Conservation (phyloP, 2,888 invertebrate genomes). For the Emmelina monodactyla region DNA sequence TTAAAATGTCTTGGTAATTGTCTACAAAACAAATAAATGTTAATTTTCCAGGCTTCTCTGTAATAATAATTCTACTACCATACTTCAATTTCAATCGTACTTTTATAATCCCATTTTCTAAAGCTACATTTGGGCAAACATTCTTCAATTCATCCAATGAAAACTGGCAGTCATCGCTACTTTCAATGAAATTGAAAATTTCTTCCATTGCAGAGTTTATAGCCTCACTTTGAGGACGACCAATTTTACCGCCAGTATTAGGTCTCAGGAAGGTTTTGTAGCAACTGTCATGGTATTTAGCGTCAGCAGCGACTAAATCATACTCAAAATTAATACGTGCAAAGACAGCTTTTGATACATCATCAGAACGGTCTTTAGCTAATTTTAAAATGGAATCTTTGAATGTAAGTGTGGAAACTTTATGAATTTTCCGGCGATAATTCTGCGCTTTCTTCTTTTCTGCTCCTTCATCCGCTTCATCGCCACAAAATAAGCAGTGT, state of each 20-base stretch:
- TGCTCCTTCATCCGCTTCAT: conserved; percentile 9
- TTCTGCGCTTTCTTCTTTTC: conserved; percentile 8
- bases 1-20: no score
- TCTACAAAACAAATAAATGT: no score
- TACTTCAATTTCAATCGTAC: no score
- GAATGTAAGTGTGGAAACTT: conserved; percentile 7
- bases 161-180: background rate
- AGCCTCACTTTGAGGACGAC: background rate
- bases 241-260: background rate
- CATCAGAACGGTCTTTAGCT: conserved; percentile 11
- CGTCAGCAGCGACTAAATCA: conserved; percentile 2
- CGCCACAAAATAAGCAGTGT: conserved; percentile 3
- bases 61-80: no score
- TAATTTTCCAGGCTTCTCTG: no score
- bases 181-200: background rate
- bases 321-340: background rate
- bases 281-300: conserved; percentile 1
- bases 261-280: background rate
- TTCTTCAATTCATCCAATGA: no score
- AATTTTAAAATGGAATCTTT: conserved; percentile 2
- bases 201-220: background rate
- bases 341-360: conserved; percentile 1
- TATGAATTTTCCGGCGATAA: conserved; percentile 6
- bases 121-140: no score
- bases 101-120: no score